phyloP scores from a whole-genome alignment of 2,797 vertebrate species.

The Centroberyx gerrardi region DNA sequence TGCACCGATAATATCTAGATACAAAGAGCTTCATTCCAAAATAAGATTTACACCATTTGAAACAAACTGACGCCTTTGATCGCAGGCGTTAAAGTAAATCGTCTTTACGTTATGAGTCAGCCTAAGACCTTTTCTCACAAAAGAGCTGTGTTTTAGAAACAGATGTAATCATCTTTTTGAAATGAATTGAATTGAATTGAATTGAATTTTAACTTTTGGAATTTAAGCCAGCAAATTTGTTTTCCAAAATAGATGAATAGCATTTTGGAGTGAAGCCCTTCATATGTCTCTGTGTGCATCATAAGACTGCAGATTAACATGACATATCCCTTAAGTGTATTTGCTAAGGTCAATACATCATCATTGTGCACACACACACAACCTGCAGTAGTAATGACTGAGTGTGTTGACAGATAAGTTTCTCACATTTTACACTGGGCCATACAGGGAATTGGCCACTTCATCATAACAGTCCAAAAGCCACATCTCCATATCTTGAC shows the following conservation, averaged over 20 bases:
- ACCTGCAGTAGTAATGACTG: conserved; percentile 15
- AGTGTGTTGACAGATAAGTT: conserved; percentile 28
- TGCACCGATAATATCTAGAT: too few species aligned
- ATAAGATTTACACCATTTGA: too few species aligned
- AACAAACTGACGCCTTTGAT: too few species aligned
- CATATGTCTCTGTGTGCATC: conserved; percentile 20
- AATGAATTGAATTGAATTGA: too few species aligned
- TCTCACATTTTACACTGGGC: conserved; percentile 12
- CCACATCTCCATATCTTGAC: neutral
- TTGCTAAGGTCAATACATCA: conserved; percentile 37
- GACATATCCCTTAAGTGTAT: conserved; percentile 48
- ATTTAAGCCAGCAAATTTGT: neutral
- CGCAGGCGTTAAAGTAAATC: too few species aligned
- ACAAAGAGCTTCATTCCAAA: too few species aligned
- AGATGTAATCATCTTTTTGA: neutral
- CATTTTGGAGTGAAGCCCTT: neutral
- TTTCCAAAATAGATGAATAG: neutral
- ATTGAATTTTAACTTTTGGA: too few species aligned
- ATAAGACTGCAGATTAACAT: conserved; percentile 47
- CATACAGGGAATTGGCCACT: neutral
- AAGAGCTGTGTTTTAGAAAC: too few species aligned
- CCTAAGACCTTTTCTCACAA: too few species aligned
- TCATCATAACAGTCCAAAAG: neutral
- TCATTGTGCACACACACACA: conserved; percentile 11
- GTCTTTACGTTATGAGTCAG: too few species aligned